Percentiles rank a stretch among this genome's conserved stretches.
Evolutionary conservation across 2,113 vertebrate species (phyloP).

Genomic region (Toxotes jaculatrix): DNA sequence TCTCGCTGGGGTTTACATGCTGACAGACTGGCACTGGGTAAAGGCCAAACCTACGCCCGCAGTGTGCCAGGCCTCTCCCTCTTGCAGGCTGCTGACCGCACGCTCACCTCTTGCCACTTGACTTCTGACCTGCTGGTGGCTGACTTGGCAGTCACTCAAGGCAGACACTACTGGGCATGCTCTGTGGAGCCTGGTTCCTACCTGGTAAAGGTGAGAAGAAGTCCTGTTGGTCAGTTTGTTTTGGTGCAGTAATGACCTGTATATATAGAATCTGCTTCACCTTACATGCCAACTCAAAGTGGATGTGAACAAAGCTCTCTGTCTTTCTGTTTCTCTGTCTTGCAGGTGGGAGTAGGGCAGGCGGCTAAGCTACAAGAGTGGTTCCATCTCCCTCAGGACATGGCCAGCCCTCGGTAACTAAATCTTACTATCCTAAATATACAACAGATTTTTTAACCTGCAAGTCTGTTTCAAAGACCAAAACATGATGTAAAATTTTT

Average conservation of each 20-base stretch:
- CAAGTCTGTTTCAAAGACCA: background rate
- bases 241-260: background rate
- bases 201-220: conserved; percentile 88
- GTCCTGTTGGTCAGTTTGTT: background rate
- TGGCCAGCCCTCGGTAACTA: conserved; percentile 94
- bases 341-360: conserved; percentile 92
- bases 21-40: conserved; percentile 93
- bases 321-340: conserved; percentile 4
- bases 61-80: conserved; percentile 92
- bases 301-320: conserved; percentile 23
- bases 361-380: conserved; percentile 95
- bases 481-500: background rate
- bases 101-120: conserved; percentile 94
- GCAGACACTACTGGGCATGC: conserved; percentile 97
- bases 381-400: conserved; percentile 95
- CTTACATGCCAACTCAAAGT: background rate
- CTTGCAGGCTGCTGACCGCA: conserved; percentile 88
- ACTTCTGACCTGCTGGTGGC: conserved; percentile 92
- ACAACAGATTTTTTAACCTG: background rate
- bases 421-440: background rate
- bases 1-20: conserved; percentile 93
- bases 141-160: conserved; percentile 91
- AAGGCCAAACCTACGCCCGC: conserved; percentile 93
- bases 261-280: background rate
- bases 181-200: conserved; percentile 96